Evolutionary conservation across 2,888 invertebrate species (phyloP).

Genomic region (Caenorhabditis doughertyi): DNA sequence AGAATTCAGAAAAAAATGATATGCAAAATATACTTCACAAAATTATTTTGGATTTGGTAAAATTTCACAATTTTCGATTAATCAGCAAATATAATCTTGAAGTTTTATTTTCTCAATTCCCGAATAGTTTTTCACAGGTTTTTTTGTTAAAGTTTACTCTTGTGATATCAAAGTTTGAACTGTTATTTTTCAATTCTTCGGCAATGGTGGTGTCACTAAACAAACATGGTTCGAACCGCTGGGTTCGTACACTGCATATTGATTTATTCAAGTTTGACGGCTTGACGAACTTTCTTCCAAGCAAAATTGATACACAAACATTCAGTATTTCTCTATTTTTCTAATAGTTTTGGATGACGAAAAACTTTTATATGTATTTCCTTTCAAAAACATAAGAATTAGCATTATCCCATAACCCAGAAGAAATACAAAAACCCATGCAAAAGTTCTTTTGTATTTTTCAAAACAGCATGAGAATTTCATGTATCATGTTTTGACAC

Average conservation of each 20-base stretch:
- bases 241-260: slow-evolving; percentile 34
- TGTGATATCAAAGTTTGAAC: slow-evolving; percentile 34
- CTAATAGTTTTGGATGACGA: background rate
- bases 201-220: slow-evolving; percentile 26
- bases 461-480: background rate
- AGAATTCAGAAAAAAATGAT: no score
- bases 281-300: no score
- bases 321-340: background rate
- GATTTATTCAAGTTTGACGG: slow-evolving; percentile 22
- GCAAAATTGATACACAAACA: background rate
- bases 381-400: no score
- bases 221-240: slow-evolving; percentile 34
- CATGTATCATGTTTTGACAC: background rate
- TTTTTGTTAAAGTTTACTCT: slow-evolving; percentile 14
- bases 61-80: background rate
- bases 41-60: no score
- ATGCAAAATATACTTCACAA: no score
- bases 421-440: no score
- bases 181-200: slow-evolving; percentile 27
- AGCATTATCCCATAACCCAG: no score
- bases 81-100: background rate
- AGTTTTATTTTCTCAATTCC: no score
- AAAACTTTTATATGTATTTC: no score
- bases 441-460: no score
- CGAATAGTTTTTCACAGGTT: background rate